A percentile compares a stretch with the other conserved stretches of the same genome.
Evolutionary conservation across 2,797 vertebrate species (phyloP).

Genomic region (Discoglossus pictus): DNA sequence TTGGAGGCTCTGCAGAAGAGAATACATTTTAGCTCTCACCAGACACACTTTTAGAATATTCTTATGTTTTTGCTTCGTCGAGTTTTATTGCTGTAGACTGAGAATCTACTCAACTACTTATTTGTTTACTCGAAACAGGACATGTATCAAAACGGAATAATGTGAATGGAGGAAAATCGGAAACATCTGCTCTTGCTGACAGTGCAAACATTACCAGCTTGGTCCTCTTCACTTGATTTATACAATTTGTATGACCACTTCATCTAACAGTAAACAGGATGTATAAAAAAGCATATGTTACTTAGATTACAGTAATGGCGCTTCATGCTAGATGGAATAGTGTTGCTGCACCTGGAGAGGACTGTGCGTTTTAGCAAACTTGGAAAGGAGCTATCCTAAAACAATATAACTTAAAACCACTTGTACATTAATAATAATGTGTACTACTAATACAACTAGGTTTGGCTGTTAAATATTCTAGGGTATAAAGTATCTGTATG

Average conservation of each 20-base stretch:
- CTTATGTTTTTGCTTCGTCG: conserved; percentile 59
- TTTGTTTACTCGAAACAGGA: conserved; percentile 82
- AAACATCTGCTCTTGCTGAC: conserved; percentile 88
- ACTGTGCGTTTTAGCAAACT: too few species aligned
- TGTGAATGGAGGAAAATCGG: conserved; percentile 85
- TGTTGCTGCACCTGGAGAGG: conserved; percentile 12
- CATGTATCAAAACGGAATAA: conserved; percentile 80
- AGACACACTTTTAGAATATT: conserved; percentile 41
- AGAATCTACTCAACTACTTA: conserved; percentile 44
- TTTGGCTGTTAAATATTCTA: too few species aligned
- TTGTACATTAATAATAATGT: too few species aligned
- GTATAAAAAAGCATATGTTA: conserved; percentile 71
- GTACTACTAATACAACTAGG: too few species aligned
- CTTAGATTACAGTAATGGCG: conserved; percentile 44
- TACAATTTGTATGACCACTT: conserved; percentile 78
- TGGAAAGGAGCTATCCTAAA: too few species aligned
- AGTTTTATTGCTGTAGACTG: conserved; percentile 61
- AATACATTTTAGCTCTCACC: conserved; percentile 21
- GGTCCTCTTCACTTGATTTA: conserved; percentile 73
- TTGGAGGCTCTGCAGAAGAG: conserved; percentile 84
- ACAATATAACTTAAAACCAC: too few species aligned
- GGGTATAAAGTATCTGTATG: too few species aligned
- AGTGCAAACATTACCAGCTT: conserved; percentile 73
- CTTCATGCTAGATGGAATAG: conserved; percentile 4
- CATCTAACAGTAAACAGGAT: conserved; percentile 67